phyloP scores from a whole-genome alignment of 2,797 vertebrate species.

The Euthynnus affinis region DNA sequence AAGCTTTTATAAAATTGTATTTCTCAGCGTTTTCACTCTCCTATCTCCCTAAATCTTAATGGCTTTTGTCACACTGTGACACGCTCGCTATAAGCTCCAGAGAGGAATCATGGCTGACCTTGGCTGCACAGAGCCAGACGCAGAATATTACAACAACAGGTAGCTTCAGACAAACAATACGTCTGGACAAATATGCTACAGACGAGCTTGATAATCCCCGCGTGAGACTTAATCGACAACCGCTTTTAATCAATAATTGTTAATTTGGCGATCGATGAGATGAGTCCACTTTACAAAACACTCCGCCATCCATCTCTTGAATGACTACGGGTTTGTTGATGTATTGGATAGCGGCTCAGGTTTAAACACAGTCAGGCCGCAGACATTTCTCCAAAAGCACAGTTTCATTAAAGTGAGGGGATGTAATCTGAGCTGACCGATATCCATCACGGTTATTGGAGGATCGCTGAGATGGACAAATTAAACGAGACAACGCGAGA shows the following conservation, averaged over 20 bases:
- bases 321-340: conserved; percentile 5
- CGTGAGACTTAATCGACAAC: conserved; percentile 4
- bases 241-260: neutral
- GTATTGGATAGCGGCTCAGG: conserved; percentile 11
- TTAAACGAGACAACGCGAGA: neutral
- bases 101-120: conserved; percentile 70
- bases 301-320: conserved; percentile 6
- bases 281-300: neutral
- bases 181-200: neutral
- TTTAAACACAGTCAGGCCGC: conserved; percentile 23
- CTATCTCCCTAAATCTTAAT: conserved; percentile 85
- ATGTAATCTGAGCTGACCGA: conserved; percentile 32
- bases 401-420: conserved; percentile 31
- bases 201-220: conserved; percentile 16
- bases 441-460: conserved; percentile 14
- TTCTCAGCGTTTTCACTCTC: conserved; percentile 73
- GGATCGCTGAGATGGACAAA: conserved; percentile 12
- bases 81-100: conserved; percentile 59
- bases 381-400: neutral
- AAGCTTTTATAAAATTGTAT: conserved; percentile 74
- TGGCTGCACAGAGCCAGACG: conserved; percentile 51
- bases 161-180: conserved; percentile 39
- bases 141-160: conserved; percentile 45
- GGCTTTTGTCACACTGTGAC: conserved; percentile 82
- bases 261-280: neutral